A percentile compares a stretch with the other conserved stretches of the same genome.
Evolutionary conservation across 2,888 invertebrate genomes (phyloP).

Genomic region (Lasioglossum calceatum): DNA sequence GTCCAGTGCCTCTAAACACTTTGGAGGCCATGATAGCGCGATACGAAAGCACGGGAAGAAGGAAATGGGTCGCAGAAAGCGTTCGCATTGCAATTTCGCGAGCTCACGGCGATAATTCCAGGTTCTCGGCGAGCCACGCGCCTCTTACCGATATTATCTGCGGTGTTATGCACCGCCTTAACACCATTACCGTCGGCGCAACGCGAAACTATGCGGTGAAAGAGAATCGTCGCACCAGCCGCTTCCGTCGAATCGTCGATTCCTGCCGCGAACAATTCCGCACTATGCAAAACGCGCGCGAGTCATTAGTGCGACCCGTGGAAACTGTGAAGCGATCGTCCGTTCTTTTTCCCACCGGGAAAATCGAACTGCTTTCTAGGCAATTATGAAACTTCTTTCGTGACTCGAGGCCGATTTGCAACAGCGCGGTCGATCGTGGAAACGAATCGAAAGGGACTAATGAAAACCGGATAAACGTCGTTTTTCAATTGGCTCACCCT

Average conservation of each 20-base stretch:
- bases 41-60: background rate
- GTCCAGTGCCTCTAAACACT: background rate
- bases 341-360: background rate
- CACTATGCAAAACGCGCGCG: background rate
- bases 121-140: conserved; percentile 25
- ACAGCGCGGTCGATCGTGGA: background rate
- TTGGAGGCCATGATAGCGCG: background rate
- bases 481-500: background rate
- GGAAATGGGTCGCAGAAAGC: background rate
- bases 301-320: conserved; percentile 1
- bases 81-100: background rate
- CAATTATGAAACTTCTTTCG: background rate
- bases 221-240: conserved; percentile 42
- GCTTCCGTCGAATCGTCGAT: conserved; percentile 13
- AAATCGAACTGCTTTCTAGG: conserved; percentile 25
- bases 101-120: conserved; percentile 23
- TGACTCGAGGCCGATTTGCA: background rate
- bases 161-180: conserved; percentile 44
- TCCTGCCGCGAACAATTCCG: background rate
- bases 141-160: conserved; percentile 61
- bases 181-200: conserved; percentile 42
- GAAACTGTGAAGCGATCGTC: background rate
- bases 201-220: conserved; percentile 53
- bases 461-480: background rate
- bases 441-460: background rate